phyloP scores from a whole-genome alignment of 2,888 invertebrate genomes.

The Megaustenia siamemsis region DNA sequence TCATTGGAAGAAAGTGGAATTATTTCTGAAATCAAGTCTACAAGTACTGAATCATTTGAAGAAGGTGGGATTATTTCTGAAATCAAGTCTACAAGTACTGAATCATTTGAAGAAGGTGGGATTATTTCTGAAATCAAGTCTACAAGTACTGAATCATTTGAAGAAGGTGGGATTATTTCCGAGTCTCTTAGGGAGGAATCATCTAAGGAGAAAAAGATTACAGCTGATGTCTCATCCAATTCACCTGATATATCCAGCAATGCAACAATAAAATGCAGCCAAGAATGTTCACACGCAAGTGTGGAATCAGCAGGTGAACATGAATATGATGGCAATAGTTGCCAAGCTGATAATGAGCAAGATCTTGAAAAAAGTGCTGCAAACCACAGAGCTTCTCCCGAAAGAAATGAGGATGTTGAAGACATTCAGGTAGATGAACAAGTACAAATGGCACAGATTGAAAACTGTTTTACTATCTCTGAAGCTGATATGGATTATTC shows the following conservation, averaged over 20 bases:
- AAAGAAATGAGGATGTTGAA: not conserved
- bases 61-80: not conserved
- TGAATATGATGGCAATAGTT: not conserved
- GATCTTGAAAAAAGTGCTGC: not conserved
- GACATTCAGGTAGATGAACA: not conserved
- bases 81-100: not conserved
- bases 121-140: not conserved
- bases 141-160: not conserved
- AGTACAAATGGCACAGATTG: not conserved
- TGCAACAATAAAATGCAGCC: not conserved
- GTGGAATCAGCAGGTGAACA: not conserved
- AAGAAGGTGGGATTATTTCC: no score
- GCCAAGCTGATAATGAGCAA: not conserved
- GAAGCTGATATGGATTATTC: slow-evolving; percentile 10
- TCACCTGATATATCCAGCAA: not conserved
- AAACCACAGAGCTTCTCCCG: no score
- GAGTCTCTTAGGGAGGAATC: not conserved
- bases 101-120: not conserved
- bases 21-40: not conserved
- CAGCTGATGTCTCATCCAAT: not conserved
- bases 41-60: not conserved
- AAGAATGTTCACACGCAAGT: not conserved
- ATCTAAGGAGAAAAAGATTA: not conserved
- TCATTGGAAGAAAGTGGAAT: not conserved
- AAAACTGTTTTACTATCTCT: slow-evolving; percentile 17